These are phyloP conservation scores for Anoplius nigerrimus DNA, from an alignment of 2,888 invertebrate genomes.

Conservation along the genomic window DNA sequence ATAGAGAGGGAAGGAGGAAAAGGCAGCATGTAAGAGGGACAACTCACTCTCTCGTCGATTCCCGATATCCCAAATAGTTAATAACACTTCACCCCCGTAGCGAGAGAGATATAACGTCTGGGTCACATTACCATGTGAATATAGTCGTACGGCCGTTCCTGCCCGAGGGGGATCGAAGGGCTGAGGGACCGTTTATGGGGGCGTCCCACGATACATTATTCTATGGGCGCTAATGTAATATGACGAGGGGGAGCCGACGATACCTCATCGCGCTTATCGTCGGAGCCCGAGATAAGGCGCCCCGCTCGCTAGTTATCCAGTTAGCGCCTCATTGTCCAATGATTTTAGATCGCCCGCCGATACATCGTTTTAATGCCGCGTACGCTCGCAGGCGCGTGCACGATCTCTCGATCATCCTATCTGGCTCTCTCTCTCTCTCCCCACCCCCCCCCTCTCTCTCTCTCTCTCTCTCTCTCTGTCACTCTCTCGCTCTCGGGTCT, in stretches of 20 bases:
- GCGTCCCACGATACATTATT: slow-evolving; percentile 67
- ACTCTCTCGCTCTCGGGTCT: neutral
- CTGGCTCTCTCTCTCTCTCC: too few species aligned
- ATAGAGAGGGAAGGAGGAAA: neutral
- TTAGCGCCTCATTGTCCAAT: slow-evolving; percentile 72
- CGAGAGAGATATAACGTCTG: slow-evolving; percentile 60
- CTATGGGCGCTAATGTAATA: slow-evolving; percentile 71
- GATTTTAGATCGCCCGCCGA: slow-evolving; percentile 71
- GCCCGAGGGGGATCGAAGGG: slow-evolving; percentile 47
- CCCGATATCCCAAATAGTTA: slow-evolving; percentile 69
- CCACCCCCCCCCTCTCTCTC: neutral
- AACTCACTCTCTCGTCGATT: slow-evolving; percentile 28
- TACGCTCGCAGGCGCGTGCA: slow-evolving; percentile 34
- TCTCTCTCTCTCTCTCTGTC: neutral
- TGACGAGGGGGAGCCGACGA: slow-evolving; percentile 55
- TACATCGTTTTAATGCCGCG: slow-evolving; percentile 58
- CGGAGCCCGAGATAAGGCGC: slow-evolving; percentile 62
- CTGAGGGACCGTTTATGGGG: slow-evolving; percentile 46
- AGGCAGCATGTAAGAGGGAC: slow-evolving; percentile 1
- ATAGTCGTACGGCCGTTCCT: slow-evolving; percentile 63
- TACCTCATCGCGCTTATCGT: slow-evolving; percentile 59
- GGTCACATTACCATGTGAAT: slow-evolving; percentile 74
- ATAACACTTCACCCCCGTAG: slow-evolving; percentile 68
- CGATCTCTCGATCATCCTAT: too few species aligned
- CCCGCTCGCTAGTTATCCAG: slow-evolving; percentile 70